Evolutionary conservation across 2,888 invertebrate genomes (phyloP), one percentile per base, ranked within the genome.

Genomic region (Scaptomyza parva): DNA sequence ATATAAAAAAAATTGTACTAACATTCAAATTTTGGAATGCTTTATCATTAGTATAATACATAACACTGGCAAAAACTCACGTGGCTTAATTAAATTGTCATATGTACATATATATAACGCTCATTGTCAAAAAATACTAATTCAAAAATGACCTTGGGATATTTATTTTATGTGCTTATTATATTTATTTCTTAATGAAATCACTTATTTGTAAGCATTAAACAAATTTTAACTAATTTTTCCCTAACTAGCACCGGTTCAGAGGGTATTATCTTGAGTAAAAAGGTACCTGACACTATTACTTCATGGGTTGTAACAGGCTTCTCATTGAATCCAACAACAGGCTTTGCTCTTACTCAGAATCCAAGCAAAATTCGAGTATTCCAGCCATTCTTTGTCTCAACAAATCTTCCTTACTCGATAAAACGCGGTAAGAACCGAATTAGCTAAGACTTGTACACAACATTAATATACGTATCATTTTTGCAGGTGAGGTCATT

Each of bases 301-400:
- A 97, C 96, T 2, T 96, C 96, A 0, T 97, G 97, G 97, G 93
- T 96, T 2, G 93, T 97, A 5, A 95, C 95, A 57, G 97, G 96
- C 2, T 97, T 97, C 88, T 96, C 97, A 4, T 91, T 97, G 69
- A 95, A 96, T 90, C 93, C 95, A 0, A 92, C 94, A 4, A 92
- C 94, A 70, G 97, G 97, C 9, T 92, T 97, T 20, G 97, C 97
- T 6, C 92, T 97, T 7, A 94, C 95, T 2, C 94, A 95, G 22
- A 92, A 93, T 3, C 93, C 95, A 1, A 93, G 94, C 72, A 94
- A 94, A 94, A 92, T 94, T 45, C 94, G 94, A 89, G 96, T 96
- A 0, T 96, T 96, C 91, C 95, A 96, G 78, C 95, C 96, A 0
- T 97, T 99, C 91, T 96, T 97, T 76, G 94, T 98, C 33, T 95